phyloP scores from a whole-genome alignment of 2,797 vertebrate genomes.

The Micromesistius poutassou region DNA sequence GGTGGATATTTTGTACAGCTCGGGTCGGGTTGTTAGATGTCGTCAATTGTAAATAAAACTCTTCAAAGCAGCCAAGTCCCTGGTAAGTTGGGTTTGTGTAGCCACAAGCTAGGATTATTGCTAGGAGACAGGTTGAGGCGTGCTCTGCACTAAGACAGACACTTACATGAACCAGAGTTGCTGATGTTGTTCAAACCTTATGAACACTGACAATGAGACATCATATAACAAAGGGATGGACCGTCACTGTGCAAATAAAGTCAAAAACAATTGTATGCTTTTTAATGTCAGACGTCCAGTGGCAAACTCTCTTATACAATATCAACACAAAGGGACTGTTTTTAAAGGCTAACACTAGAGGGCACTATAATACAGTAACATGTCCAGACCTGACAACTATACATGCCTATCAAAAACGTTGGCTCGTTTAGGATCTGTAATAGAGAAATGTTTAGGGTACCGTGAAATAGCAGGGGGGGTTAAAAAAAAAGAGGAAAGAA shows the following conservation, averaged over 20 bases:
- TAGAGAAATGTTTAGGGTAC: conserved; percentile 1
- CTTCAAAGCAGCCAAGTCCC: conserved; percentile 26
- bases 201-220: not conserved
- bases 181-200: not conserved
- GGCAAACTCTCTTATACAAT: not conserved
- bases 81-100: conserved; percentile 29
- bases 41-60: conserved; percentile 42
- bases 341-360: conserved; percentile 55
- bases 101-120: conserved; percentile 35
- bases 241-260: not conserved
- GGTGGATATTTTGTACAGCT: not conserved
- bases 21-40: not conserved
- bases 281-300: not conserved
- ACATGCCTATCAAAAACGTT: not conserved
- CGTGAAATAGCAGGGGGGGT: conserved; percentile 40
- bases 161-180: conserved; percentile 23
- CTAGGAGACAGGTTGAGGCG: conserved; percentile 54
- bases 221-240: not conserved
- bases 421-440: not conserved
- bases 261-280: not conserved
- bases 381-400: not conserved
- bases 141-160: conserved; percentile 36
- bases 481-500: conserved; percentile 17
- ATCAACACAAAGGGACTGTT: conserved; percentile 9
- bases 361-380: conserved; percentile 49